Percentiles rank a stretch among this genome's conserved stretches.
These are phyloP conservation scores for Cosmia pyralina DNA, from an alignment of 2,888 invertebrate species.

Conservation along the genomic window DNA sequence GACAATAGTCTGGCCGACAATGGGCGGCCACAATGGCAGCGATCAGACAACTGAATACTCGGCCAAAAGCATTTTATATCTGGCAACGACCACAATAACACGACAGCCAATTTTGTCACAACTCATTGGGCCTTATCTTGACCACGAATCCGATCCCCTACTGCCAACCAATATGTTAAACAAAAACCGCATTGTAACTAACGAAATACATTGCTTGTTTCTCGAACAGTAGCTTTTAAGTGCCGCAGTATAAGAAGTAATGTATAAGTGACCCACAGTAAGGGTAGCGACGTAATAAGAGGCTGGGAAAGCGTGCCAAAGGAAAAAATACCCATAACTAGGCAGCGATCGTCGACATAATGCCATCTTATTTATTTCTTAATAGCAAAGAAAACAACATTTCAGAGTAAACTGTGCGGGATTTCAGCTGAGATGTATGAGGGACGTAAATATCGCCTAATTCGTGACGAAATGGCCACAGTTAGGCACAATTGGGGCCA, in stretches of 20 bases:
- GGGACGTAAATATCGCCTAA: slow-evolving; percentile 56
- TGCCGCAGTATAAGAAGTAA: slow-evolving; percentile 45
- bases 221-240: slow-evolving; percentile 12
- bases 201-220: slow-evolving; percentile 57
- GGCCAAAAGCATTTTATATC: slow-evolving; percentile 72
- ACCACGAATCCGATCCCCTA: slow-evolving; percentile 68
- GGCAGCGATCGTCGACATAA: slow-evolving; percentile 73
- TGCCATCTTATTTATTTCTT: slow-evolving; percentile 77
- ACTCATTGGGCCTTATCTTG: slow-evolving; percentile 81
- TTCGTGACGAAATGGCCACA: slow-evolving; percentile 55
- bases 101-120: slow-evolving; percentile 81
- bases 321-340: slow-evolving; percentile 69
- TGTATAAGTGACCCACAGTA: slow-evolving; percentile 40
- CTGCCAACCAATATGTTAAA: slow-evolving; percentile 39
- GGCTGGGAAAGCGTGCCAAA: slow-evolving; percentile 66
- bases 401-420: slow-evolving; percentile 61
- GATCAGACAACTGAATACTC: slow-evolving; percentile 55
- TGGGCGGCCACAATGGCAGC: slow-evolving; percentile 55
- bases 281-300: slow-evolving; percentile 42
- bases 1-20: slow-evolving; percentile 54
- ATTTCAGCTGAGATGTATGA: slow-evolving; percentile 63
- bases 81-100: slow-evolving; percentile 75
- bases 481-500: slow-evolving; percentile 37
- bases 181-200: slow-evolving; percentile 30
- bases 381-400: slow-evolving; percentile 77